A percentile compares a stretch with the other conserved stretches of the same genome.
These are phyloP conservation scores for Hymenochirus boettgeri DNA, from an alignment of 2,113 vertebrate genomes.

Conservation along the genomic window DNA sequence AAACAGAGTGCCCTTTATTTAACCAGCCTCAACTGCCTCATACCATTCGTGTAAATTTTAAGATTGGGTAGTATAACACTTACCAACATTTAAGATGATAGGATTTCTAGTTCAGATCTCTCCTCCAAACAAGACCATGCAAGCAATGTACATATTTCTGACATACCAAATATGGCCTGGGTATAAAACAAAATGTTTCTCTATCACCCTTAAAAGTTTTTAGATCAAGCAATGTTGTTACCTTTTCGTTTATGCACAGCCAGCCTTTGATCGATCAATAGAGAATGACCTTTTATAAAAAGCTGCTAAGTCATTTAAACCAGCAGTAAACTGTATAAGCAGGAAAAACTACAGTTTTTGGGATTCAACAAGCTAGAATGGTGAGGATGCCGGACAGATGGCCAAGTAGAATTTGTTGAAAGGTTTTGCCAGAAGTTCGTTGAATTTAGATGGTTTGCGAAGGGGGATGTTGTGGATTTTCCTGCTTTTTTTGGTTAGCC, in stretches of 20 bases:
- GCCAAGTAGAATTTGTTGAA: constrained; percentile 98
- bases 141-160: neutral
- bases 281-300: constrained; percentile 69
- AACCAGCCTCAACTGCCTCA: neutral
- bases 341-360: constrained; percentile 99
- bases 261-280: constrained; percentile 74
- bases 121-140: neutral
- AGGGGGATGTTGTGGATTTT: constrained; percentile 89
- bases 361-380: constrained; percentile 99
- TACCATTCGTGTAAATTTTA: constrained; percentile 6
- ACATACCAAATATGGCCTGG: constrained; percentile 4
- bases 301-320: constrained; percentile 95
- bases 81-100: constrained; percentile 30
- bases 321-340: constrained; percentile 99
- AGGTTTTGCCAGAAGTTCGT: constrained; percentile 99
- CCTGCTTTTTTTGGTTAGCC: constrained; percentile 98
- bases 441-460: constrained; percentile 96
- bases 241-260: constrained; percentile 81
- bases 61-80: constrained; percentile 22
- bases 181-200: constrained; percentile 55
- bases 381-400: constrained; percentile 98
- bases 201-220: constrained; percentile 76
- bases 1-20: constrained; percentile 1
- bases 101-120: neutral
- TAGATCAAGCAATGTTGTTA: constrained; percentile 76